phyloP scores from a whole-genome alignment of 2,888 invertebrate genomes.

The Athetis lepigone region DNA sequence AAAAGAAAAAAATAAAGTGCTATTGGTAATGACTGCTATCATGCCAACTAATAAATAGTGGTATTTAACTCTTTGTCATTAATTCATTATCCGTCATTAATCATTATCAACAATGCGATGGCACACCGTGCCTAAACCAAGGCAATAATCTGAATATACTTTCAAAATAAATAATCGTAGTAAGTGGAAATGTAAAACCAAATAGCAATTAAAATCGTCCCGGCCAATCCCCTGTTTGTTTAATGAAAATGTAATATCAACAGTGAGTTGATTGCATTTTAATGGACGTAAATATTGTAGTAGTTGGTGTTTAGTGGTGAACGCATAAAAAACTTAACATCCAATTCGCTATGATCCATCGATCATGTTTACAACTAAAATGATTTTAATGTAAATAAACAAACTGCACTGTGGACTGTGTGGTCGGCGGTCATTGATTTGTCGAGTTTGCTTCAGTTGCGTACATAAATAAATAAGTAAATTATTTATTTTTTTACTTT shows the following conservation, averaged over 20 bases:
- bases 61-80: conserved; percentile 29
- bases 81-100: conserved; percentile 14
- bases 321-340: conserved; percentile 43
- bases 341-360: conserved; percentile 45
- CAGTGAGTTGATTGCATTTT: conserved; percentile 67
- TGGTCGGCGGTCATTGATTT: conserved; percentile 36
- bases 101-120: conserved; percentile 38
- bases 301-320: conserved; percentile 40
- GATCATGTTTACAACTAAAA: conserved; percentile 45
- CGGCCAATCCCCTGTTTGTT: conserved; percentile 56
- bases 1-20: conserved; percentile 18
- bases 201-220: conserved; percentile 47
- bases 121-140: conserved; percentile 8
- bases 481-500: conserved; percentile 28
- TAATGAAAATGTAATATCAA: conserved; percentile 61
- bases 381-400: conserved; percentile 32
- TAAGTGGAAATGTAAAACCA: conserved; percentile 41
- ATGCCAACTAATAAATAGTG: conserved; percentile 30
- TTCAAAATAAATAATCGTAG: conserved; percentile 33
- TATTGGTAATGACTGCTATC: conserved; percentile 33
- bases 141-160: conserved; percentile 27
- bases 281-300: conserved; percentile 65
- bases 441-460: conserved; percentile 14
- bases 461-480: conserved; percentile 43
- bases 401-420: no score